phyloP scores from a whole-genome alignment of 2,888 invertebrate genomes.

The Cheilosia pagana region DNA sequence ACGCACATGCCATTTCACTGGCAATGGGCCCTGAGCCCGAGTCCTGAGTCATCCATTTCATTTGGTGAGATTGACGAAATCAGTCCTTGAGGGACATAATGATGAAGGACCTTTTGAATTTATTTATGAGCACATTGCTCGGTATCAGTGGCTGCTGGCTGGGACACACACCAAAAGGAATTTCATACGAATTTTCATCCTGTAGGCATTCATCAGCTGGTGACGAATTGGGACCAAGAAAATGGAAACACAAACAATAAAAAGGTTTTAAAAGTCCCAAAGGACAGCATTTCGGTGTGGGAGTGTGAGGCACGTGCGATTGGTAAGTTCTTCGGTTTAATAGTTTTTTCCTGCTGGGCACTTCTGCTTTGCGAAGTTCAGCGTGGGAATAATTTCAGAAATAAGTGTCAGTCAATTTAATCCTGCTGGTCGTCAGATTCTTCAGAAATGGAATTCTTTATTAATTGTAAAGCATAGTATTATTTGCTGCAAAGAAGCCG shows the following conservation, averaged over 20 bases:
- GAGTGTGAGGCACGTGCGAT: too few species aligned
- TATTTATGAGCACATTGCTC: conserved; percentile 49
- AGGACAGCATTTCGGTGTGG: too few species aligned
- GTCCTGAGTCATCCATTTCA: conserved; percentile 52
- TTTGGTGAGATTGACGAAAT: conserved; percentile 36
- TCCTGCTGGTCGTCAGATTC: too few species aligned
- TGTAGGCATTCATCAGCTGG: conserved; percentile 27
- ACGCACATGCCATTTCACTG: conserved; percentile 38
- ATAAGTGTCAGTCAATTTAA: too few species aligned
- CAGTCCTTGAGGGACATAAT: conserved; percentile 40
- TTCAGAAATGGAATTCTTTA: too few species aligned
- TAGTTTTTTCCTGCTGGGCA: too few species aligned
- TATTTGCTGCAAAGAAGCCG: too few species aligned
- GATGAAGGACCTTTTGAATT: conserved; percentile 58
- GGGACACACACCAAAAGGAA: background rate
- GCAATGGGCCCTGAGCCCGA: conserved; percentile 4
- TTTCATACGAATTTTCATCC: background rate
- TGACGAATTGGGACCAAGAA: conserved; percentile 28
- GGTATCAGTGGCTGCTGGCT: background rate
- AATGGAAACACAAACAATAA: background rate
- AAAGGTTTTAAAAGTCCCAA: too few species aligned
- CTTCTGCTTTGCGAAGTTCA: too few species aligned
- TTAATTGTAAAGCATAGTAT: too few species aligned
- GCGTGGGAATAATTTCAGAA: too few species aligned
- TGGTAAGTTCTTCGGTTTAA: too few species aligned